These are phyloP conservation scores for Hymenochirus boettgeri DNA, from an alignment of 2,113 vertebrate species.

Conservation along the genomic window DNA sequence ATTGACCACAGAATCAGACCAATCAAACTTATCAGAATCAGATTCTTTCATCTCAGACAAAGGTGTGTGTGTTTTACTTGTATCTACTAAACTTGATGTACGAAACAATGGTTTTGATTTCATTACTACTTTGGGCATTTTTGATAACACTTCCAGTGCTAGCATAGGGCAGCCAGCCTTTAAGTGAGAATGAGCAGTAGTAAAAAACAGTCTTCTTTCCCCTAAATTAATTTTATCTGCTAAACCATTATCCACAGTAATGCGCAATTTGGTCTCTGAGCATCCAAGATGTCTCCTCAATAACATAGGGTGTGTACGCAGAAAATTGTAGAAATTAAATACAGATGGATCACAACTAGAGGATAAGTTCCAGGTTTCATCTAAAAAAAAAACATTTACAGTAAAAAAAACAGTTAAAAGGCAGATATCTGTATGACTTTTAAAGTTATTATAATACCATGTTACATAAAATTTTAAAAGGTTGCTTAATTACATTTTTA, in stretches of 20 bases:
- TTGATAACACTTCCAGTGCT: conserved; percentile 91
- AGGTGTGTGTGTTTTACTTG: conserved; percentile 56
- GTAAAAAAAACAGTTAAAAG: not conserved
- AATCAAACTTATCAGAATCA: conserved; percentile 63
- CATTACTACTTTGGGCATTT: conserved; percentile 87
- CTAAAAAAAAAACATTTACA: not conserved
- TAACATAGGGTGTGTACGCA: conserved; percentile 90
- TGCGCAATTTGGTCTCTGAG: conserved; percentile 69
- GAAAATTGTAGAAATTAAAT: conserved; percentile 96
- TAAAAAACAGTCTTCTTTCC: conserved; percentile 89
- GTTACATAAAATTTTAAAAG: too few relatives aligned
- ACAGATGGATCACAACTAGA: conserved; percentile 79
- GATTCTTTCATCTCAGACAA: conserved; percentile 61
- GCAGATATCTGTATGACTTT: too few relatives aligned
- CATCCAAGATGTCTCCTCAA: conserved; percentile 84
- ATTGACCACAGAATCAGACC: conserved; percentile 73
- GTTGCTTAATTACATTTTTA: too few relatives aligned
- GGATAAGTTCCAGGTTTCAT: conserved; percentile 45
- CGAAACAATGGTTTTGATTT: conserved; percentile 58
- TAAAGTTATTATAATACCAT: too few relatives aligned
- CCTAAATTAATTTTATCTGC: conserved; percentile 85
- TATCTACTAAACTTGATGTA: conserved; percentile 55
- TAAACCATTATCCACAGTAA: conserved; percentile 77
- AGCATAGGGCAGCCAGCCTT: conserved; percentile 94
- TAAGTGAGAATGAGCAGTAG: conserved; percentile 83